These are phyloP conservation scores for Sinosuthora webbiana DNA, from an alignment of 2,113 vertebrate genomes.

Conservation along the genomic window DNA sequence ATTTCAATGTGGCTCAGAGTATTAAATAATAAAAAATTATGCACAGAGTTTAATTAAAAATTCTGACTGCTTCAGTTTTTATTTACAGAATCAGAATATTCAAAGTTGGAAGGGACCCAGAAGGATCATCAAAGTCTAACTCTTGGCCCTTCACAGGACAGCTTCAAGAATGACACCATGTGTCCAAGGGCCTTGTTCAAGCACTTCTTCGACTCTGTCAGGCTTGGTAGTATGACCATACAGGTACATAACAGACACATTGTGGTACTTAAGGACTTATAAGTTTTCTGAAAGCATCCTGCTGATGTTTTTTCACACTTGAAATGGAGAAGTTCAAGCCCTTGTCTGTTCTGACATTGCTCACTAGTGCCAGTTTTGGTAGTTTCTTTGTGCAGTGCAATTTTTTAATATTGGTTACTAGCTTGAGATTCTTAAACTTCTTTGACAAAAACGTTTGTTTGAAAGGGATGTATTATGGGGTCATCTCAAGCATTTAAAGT, in stretches of 20 bases:
- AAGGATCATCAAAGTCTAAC: not conserved
- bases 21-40: not conserved
- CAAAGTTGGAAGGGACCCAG: not conserved
- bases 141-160: not conserved
- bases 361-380: not conserved
- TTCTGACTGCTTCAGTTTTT: not conserved
- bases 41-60: not conserved
- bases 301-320: not conserved
- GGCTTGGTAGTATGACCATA: not conserved
- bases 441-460: not conserved
- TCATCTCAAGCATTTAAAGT: not conserved
- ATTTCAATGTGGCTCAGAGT: not conserved
- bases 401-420: not conserved
- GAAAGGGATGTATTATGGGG: not conserved
- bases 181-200: fast-evolving
- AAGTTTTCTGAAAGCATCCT: not conserved
- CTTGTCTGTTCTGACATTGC: not conserved
- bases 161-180: not conserved
- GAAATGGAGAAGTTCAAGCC: not conserved
- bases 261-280: not conserved
- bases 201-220: not conserved
- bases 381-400: not conserved
- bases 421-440: not conserved
- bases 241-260: not conserved
- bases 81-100: not conserved